Base-by-base conservation (phyloP, 2,113 vertebrate genomes). In the Fulica atra region DNA sequence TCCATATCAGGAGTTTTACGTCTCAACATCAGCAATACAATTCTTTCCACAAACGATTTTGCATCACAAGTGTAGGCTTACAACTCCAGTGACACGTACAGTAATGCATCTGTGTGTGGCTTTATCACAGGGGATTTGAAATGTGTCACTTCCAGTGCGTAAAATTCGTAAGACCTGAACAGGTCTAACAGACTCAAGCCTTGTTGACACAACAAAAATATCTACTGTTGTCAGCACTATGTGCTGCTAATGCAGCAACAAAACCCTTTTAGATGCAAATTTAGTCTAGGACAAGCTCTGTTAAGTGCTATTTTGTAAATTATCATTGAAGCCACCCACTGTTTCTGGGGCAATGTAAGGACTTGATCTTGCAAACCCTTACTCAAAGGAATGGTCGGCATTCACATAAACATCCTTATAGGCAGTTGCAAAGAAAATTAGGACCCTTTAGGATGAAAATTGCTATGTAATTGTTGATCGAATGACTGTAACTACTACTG, bases 201-300 rank as follows among this genome's bases (percentile, higher is more conserved):
- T 94, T 84, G 71, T 92, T 95, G 94, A 93, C 77, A 92, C 24
- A 70, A 89, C 25, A 46, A 42, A 92, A 88, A 81, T 68, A 59
- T 31, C 60, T 51, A 9, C 40, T 79, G 6, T 38, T 94, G 61
- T 74, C 82, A 81, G 74, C 53, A 60, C 48, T 88, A 9, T 31
- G 24, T 88, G 86, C 64, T 68, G 29, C 71, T 93, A 88, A 83
- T 73, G 71, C 79, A 83, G 64, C 60, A 86, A 19, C 60, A 88
- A 81, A 96, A 36, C 48, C 71, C 92, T 96, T 89, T 11, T 10
- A 40, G 64, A 81, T 96, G 90, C 88, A 92, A 90, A 93, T 97
- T 61, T 83, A 56, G 60, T 84, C 35, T 60, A 66, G 51, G 65
- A 86, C 17, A 81, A 89, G 35, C 38, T 92, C 82, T 66, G 15